Percentiles rank a stretch among this genome's conserved stretches.
These are phyloP conservation scores for Mellilla xanthometata DNA, from an alignment of 2,888 invertebrate species.

Conservation along the genomic window DNA sequence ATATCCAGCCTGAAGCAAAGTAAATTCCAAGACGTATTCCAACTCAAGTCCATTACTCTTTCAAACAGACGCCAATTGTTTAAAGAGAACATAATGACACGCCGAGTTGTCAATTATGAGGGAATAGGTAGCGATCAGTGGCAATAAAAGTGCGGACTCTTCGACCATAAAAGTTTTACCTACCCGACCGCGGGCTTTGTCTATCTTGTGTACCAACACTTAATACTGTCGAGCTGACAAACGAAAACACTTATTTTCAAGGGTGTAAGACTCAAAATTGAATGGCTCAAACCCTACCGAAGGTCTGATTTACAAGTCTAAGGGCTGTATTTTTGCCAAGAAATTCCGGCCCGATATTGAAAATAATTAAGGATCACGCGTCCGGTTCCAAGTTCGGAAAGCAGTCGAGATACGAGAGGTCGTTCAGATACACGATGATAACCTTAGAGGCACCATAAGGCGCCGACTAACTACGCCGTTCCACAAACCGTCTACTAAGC, in stretches of 20 bases:
- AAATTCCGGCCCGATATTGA: conserved; percentile 24
- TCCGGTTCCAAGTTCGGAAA: conserved; percentile 4
- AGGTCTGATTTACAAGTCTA: neutral
- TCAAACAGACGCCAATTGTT: conserved; percentile 57
- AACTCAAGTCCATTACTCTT: conserved; percentile 10
- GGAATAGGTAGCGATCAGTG: conserved; percentile 79
- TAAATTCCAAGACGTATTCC: conserved; percentile 4
- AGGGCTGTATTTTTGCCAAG: conserved; percentile 21
- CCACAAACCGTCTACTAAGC: conserved; percentile 65
- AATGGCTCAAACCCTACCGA: neutral
- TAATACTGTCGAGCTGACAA: conserved; percentile 25
- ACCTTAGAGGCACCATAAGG: conserved; percentile 33
- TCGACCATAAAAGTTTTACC: conserved; percentile 74
- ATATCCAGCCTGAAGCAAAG: neutral
- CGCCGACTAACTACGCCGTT: conserved; percentile 48
- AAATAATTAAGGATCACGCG: conserved; percentile 22
- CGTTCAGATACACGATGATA: conserved; percentile 9
- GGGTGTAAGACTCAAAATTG: conserved; percentile 51
- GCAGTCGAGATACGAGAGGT: conserved; percentile 8
- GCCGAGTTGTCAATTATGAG: conserved; percentile 78
- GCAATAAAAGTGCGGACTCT: conserved; percentile 77
- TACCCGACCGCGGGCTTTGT: conserved; percentile 68
- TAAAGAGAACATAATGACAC: conserved; percentile 75
- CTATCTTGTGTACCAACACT: conserved; percentile 49
- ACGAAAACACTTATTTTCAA: conserved; percentile 37